A percentile compares a stretch with the other conserved stretches of the same genome.
Evolutionary conservation across 2,888 invertebrate genomes (phyloP).

Genomic region (Alloplasta piceator): DNA sequence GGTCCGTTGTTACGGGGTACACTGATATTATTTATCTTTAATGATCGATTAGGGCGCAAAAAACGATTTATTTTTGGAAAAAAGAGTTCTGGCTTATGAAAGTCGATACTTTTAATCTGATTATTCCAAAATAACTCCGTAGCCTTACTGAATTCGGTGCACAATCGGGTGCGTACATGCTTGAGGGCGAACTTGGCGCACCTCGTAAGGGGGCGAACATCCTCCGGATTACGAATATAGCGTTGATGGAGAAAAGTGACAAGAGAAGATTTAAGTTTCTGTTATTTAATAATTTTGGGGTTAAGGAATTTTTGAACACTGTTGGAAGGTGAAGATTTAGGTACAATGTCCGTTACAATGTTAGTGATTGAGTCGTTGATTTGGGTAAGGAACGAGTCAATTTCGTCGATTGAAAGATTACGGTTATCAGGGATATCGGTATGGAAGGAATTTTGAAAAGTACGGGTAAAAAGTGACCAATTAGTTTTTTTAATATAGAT

Average conservation of each 20-base stretch:
- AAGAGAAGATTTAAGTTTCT: slow-evolving; percentile 20
- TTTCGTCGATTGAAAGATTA: too few relatives aligned
- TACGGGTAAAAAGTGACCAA: too few relatives aligned
- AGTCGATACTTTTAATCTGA: slow-evolving; percentile 37
- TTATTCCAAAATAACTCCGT: slow-evolving; percentile 30
- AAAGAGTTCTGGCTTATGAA: slow-evolving; percentile 40
- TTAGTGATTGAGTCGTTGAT: background rate
- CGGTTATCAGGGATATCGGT: background rate
- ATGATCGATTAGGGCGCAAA: slow-evolving; percentile 34
- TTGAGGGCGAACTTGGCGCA: background rate
- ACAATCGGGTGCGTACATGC: background rate
- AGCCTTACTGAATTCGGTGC: background rate
- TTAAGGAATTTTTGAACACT: background rate
- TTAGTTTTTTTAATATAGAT: slow-evolving; percentile 1
- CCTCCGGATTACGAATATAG: background rate
- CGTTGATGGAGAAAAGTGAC: background rate
- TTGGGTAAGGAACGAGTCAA: background rate
- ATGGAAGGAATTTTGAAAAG: background rate
- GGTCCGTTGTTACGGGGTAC: too few relatives aligned
- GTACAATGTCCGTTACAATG: too few relatives aligned
- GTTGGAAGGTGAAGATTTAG: too few relatives aligned
- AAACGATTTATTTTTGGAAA: slow-evolving; percentile 54
- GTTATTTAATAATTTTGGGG: slow-evolving; percentile 17
- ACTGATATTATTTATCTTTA: too few relatives aligned
- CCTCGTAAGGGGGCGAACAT: background rate